phyloP scores from a whole-genome alignment of 2,797 vertebrate species.

The Numenius phaeopus region DNA sequence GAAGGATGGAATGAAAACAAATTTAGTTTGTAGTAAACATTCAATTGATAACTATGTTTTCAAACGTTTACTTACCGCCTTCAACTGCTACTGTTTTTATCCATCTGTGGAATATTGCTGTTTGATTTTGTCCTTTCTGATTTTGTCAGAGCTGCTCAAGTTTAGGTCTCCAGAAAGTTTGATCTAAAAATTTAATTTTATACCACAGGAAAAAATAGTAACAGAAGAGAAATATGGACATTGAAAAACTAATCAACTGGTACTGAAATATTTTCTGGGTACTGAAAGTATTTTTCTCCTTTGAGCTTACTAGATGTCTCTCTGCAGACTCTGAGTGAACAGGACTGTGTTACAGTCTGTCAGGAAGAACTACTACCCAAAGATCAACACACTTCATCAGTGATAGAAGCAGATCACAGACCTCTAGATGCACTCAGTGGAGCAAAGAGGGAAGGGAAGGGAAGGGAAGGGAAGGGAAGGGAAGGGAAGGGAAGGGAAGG shows the following conservation, averaged over 20 bases:
- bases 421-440: neutral
- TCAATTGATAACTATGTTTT: neutral
- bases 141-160: neutral
- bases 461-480: too few relatives aligned
- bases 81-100: neutral
- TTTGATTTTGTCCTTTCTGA: neutral
- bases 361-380: neutral
- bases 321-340: neutral
- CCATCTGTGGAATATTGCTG: neutral
- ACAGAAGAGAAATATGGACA: accelerated
- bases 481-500: too few relatives aligned
- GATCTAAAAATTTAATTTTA: neutral
- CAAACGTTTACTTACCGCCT: neutral
- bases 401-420: neutral
- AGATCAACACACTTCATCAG: neutral
- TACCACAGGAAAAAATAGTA: neutral
- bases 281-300: neutral
- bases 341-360: neutral
- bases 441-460: neutral
- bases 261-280: neutral
- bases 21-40: neutral
- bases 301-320: neutral
- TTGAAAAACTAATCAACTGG: neutral
- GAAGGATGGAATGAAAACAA: neutral
- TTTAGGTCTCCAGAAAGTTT: neutral